These are phyloP conservation scores for Pandemis cinnamomeana DNA, from an alignment of 2,888 invertebrate genomes.

Conservation along the genomic window DNA sequence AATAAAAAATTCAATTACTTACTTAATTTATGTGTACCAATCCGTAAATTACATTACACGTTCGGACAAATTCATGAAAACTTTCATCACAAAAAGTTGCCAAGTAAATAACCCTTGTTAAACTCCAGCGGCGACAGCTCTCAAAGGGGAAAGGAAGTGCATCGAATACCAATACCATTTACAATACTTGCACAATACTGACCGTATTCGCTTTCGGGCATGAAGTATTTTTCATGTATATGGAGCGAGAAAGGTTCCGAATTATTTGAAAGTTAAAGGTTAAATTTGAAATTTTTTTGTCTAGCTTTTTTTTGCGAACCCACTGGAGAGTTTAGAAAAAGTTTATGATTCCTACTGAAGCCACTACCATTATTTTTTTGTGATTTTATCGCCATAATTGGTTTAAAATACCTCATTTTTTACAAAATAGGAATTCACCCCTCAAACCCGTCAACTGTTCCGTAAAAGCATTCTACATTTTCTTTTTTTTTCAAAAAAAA, in stretches of 20 bases:
- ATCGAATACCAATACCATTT: slow-evolving; percentile 42
- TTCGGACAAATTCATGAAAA: slow-evolving; percentile 32
- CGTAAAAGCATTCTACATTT: too few species aligned
- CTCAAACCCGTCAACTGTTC: too few species aligned
- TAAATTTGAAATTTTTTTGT: slow-evolving; percentile 23
- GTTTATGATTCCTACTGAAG: too few species aligned
- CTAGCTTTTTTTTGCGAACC: neutral
- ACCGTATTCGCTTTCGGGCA: slow-evolving; percentile 23
- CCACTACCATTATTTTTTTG: too few species aligned
- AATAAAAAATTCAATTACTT: too few species aligned
- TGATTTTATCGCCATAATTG: too few species aligned
- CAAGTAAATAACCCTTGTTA: slow-evolving; percentile 30
- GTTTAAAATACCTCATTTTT: too few species aligned
- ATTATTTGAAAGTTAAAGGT: slow-evolving; percentile 20
- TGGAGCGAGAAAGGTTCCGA: slow-evolving; percentile 24
- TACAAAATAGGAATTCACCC: too few species aligned
- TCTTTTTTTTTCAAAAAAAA: neutral
- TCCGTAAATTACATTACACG: slow-evolving; percentile 26
- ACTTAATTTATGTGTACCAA: neutral
- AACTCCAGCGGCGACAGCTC: slow-evolving; percentile 27
- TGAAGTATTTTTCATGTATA: slow-evolving; percentile 9
- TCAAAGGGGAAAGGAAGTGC: slow-evolving; percentile 37
- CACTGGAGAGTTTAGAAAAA: neutral
- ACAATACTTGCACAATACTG: slow-evolving; percentile 31
- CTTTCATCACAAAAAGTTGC: slow-evolving; percentile 30